phyloP scores from a whole-genome alignment of 2,113 vertebrate species.

The Aplodontia rufa region DNA sequence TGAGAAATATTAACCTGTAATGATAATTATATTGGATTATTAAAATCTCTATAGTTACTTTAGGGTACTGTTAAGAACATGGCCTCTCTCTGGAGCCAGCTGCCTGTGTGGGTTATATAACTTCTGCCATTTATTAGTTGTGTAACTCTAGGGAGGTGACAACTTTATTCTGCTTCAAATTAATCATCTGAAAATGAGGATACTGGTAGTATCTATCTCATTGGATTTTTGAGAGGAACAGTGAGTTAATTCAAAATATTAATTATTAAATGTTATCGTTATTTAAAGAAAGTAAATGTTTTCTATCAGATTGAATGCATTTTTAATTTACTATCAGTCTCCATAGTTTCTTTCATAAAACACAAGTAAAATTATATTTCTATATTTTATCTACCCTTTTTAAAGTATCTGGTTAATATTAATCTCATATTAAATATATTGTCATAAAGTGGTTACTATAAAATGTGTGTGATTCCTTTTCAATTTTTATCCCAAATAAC shows the following conservation, averaged over 20 bases:
- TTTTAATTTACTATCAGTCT: not conserved
- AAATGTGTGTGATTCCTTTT: not conserved
- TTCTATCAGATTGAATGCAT: not conserved
- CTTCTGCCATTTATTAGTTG: not conserved
- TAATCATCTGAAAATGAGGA: not conserved
- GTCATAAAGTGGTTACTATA: not conserved
- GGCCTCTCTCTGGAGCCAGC: not conserved
- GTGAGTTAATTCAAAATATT: not conserved
- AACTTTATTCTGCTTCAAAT: not conserved
- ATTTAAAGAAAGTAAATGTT: not conserved
- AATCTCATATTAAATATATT: not conserved
- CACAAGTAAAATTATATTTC: not conserved
- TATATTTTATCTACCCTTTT: not conserved
- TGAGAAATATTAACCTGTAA: not conserved
- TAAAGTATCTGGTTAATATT: not conserved
- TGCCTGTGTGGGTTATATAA: not conserved
- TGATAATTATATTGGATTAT: not conserved
- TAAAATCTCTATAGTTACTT: not conserved
- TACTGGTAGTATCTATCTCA: not conserved
- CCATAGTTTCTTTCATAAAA: slow-evolving; percentile 7
- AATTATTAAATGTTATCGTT: not conserved
- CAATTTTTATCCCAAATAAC: not conserved
- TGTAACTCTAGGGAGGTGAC: not conserved
- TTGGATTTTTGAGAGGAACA: not conserved
- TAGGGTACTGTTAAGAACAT: not conserved